Evolutionary conservation across 2,797 vertebrate genomes (phyloP).

Genomic region (Argya squamiceps): DNA sequence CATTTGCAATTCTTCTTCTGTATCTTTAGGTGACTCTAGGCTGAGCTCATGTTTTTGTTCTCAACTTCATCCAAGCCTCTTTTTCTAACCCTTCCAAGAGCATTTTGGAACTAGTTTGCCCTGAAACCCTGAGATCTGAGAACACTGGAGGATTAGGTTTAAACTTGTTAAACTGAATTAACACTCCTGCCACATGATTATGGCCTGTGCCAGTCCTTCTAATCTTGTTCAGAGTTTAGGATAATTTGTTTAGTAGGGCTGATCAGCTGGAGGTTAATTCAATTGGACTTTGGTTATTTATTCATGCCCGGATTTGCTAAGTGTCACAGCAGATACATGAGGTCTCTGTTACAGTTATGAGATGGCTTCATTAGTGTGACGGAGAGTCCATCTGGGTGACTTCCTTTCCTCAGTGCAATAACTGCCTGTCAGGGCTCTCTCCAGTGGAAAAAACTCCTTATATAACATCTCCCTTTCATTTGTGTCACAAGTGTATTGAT

Average conservation of each 20-base stretch:
- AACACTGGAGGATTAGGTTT: slow-evolving; percentile 37
- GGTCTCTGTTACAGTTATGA: slow-evolving; percentile 67
- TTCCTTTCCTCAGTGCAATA: slow-evolving; percentile 16
- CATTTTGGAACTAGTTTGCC: slow-evolving; percentile 27
- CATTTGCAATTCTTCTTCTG: background rate
- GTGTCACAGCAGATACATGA: slow-evolving; percentile 72
- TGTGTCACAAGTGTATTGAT: slow-evolving; percentile 39
- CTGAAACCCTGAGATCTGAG: slow-evolving; percentile 40
- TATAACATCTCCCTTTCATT: slow-evolving; percentile 15
- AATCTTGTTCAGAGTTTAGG: slow-evolving; percentile 69
- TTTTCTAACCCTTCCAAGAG: slow-evolving; percentile 1
- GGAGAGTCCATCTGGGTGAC: slow-evolving; percentile 37
- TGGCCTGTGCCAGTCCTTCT: slow-evolving; percentile 59
- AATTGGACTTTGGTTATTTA: slow-evolving; percentile 75
- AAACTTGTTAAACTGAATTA: slow-evolving; percentile 68
- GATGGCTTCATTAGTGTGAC: slow-evolving; percentile 68
- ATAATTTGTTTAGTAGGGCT: slow-evolving; percentile 78
- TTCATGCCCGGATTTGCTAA: slow-evolving; percentile 72
- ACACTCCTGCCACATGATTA: slow-evolving; percentile 52
- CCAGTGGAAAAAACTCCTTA: background rate
- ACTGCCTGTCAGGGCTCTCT: slow-evolving; percentile 35
- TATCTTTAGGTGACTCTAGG: background rate
- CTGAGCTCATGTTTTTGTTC: slow-evolving; percentile 4
- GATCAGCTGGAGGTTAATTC: slow-evolving; percentile 79
- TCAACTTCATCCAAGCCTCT: background rate